These are phyloP conservation scores for Raja brachyura DNA, from an alignment of 2,113 vertebrate species.

Conservation along the genomic window DNA sequence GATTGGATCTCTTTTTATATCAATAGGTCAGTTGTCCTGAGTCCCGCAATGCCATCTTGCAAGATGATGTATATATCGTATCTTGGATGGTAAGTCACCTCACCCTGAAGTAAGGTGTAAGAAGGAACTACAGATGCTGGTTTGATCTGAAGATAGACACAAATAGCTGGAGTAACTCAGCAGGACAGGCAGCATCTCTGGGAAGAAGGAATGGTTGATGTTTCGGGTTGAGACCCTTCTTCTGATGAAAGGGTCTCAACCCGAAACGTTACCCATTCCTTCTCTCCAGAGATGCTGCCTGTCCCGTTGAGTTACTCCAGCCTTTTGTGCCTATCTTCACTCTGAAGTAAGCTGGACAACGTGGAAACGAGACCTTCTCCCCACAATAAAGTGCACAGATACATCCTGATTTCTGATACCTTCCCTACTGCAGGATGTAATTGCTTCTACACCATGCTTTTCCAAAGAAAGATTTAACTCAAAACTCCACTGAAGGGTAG, in stretches of 20 bases:
- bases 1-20: constrained; percentile 37
- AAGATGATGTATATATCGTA: constrained; percentile 28
- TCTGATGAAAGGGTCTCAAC: too few relatives aligned
- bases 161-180: too few relatives aligned
- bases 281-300: too few relatives aligned
- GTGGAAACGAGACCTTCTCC: constrained; percentile 16
- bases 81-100: too few relatives aligned
- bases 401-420: constrained; percentile 5
- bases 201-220: too few relatives aligned
- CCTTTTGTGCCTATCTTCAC: background rate
- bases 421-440: background rate
- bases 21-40: constrained; percentile 36
- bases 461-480: background rate
- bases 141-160: too few relatives aligned
- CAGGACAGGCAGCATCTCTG: too few relatives aligned
- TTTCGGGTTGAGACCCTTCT: too few relatives aligned
- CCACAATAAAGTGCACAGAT: constrained; percentile 1
- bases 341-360: constrained; percentile 20
- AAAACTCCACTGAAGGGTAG: constrained; percentile 3
- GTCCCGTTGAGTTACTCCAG: too few relatives aligned
- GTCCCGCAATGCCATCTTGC: constrained; percentile 34
- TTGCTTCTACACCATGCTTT: constrained; percentile 3
- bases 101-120: too few relatives aligned
- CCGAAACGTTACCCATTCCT: too few relatives aligned
- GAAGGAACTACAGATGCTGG: too few relatives aligned